Evolutionary conservation across 2,113 vertebrate genomes (phyloP), one percentile per base, ranked within the genome.

Genomic region (Platysternon megacephalum): DNA sequence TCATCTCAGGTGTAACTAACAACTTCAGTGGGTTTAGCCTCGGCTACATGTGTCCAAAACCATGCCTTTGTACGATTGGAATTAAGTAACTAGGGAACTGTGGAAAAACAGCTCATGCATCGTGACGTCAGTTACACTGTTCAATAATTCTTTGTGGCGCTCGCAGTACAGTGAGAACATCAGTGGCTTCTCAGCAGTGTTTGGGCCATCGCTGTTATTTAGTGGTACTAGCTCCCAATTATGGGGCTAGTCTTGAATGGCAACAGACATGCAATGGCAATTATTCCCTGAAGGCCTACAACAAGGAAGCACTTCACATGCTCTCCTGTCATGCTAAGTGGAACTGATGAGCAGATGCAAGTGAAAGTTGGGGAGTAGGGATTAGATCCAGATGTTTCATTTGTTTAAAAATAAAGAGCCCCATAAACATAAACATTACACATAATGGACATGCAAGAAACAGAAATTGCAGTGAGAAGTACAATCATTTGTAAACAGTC

Each of bases 41-140:
- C 85, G 85, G 55, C 58, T 21, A 32, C 56, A 81, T 44, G 51
- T 58, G 48, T 35, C 79, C 28, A 17, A 76, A 90, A 97, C 22
- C 42, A 6, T 29, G 11, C 42, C 5, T 93, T 44, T 26, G 48
- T 83, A 44, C 29, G 79, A 39, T 14, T 90, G 44, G 24, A 81
- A 49, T 86, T 84, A 94, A 93, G 93, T 52, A 91, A 91, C 84
- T 65, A 86, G 74, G 84, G 92, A 95, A 95, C 19, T 79, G 91
- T 17, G 93, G 82, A 49, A 74, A 82, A 84, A 86, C 91, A 82
- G 12, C 81, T 89, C 86, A 80, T 88, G 8, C 82, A 53, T 76
- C 86, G 10, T 86, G 79, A 84, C 88, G 91, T 1, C 55, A 11
- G 8, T 39, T 82, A 79, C 74, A 12, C 72, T 44, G 39, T 74